These are phyloP conservation scores for Parnassius apollo DNA, from an alignment of 2,888 invertebrate species.

Conservation along the genomic window DNA sequence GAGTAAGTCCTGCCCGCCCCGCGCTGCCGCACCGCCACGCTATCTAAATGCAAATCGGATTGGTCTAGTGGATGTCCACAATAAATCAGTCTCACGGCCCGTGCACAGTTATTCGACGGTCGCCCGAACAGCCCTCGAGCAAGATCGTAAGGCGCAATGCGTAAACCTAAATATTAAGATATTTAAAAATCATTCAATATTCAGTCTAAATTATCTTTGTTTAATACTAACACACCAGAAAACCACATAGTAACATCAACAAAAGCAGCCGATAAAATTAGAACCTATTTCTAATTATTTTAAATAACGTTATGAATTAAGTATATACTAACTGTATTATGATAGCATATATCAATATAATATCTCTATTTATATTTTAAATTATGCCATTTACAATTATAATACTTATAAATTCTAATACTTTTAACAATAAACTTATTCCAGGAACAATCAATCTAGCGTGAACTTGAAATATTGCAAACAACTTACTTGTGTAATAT, in stretches of 20 bases:
- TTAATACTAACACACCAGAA: too few relatives aligned
- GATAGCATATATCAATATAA: slow-evolving; percentile 1
- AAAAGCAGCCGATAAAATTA: too few relatives aligned
- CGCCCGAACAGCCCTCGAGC: slow-evolving; percentile 45
- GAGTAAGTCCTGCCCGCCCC: slow-evolving; percentile 54
- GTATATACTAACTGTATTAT: not conserved
- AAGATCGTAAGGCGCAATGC: slow-evolving; percentile 31
- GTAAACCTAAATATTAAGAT: slow-evolving; percentile 29
- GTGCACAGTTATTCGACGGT: slow-evolving; percentile 58
- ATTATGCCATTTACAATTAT: not conserved
- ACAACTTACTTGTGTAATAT: slow-evolving; percentile 20
- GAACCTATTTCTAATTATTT: too few relatives aligned
- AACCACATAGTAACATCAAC: too few relatives aligned
- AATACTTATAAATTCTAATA: not conserved
- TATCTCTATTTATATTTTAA: slow-evolving; percentile 4
- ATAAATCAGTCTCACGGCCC: slow-evolving; percentile 69
- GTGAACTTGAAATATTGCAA: slow-evolving; percentile 24
- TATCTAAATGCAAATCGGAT: slow-evolving; percentile 81
- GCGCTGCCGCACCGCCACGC: slow-evolving; percentile 47
- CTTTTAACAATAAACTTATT: slow-evolving; percentile 16
- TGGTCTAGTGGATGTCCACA: slow-evolving; percentile 74
- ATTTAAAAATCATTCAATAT: too few relatives aligned
- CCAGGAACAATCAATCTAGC: slow-evolving; percentile 23
- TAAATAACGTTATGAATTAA: not conserved
- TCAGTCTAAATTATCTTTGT: too few relatives aligned